Base-by-base conservation (phyloP, 2,113 vertebrate species). In the Aix galericulata region DNA sequence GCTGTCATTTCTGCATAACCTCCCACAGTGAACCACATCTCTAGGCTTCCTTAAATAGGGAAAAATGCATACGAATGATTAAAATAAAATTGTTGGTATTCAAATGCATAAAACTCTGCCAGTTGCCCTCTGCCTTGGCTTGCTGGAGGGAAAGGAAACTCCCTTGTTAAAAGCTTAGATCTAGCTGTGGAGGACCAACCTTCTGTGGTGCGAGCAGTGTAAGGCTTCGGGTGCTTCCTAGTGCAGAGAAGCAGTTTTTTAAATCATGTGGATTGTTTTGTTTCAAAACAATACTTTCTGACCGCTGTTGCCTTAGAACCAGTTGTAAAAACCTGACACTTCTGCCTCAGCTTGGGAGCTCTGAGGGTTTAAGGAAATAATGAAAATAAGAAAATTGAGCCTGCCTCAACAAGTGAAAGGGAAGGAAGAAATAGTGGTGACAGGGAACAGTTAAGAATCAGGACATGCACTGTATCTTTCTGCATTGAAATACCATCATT, bases 251-350 rank as follows among this genome's bases (percentile, higher is more conserved):
- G 53, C 44, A 83, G 67, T 75, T 91, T 89, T 88, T 88, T 82
- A 77, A 82, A 93, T 74, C 36, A 53, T 0, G 1, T 91, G 48
- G 76, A 32, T 85, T 73, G 46, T 48, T 96, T 92, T 81, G 46
- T 91, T 92, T 91, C 77, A 67, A 69, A 94, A 48, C 56, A 81
- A 26, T 22, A 17, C 48, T 93, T 95, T 78, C 66, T 88, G n/a
- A 82, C 13, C 68, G 71, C 34, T 72, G 15, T 60, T 79, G 64
- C 53, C 68, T 79, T 48, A 79, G 31, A 91, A 62, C 15, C 15
- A 56, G n/a, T 56, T 89, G n/a, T 62, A 21, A 67, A 93, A 83
- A 53, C 6, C 10, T 36, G 44, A 26, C 42, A 34, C 23, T 72
- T 11, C 73, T 91, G 17, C 34, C 73, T 91, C 23, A 68, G 34